Evolutionary conservation across 2,113 vertebrate species (phyloP).

Genomic region (Hippocampus abdominalis): DNA sequence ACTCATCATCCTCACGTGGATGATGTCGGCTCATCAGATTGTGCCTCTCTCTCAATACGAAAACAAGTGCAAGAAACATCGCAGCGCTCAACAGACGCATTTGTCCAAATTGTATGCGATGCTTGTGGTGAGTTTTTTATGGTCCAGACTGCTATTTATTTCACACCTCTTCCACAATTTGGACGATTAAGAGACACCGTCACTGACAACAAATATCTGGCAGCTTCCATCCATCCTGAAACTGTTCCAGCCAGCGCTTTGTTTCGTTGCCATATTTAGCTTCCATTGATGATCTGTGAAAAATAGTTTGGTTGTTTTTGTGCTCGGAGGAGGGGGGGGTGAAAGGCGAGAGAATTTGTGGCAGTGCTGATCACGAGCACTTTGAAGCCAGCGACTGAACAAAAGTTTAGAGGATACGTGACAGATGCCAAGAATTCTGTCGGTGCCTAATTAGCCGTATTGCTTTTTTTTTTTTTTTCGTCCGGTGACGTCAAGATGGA

Average conservation of each 20-base stretch:
- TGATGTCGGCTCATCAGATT: too few species aligned
- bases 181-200: slow-evolving; percentile 12
- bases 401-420: slow-evolving; percentile 38
- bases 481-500: slow-evolving; percentile 9
- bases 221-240: slow-evolving; percentile 17
- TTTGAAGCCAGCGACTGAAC: slow-evolving; percentile 51
- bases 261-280: slow-evolving; percentile 50
- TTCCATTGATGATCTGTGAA: slow-evolving; percentile 42
- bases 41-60: background rate
- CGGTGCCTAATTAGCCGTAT: slow-evolving; percentile 35
- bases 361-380: slow-evolving; percentile 30
- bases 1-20: too few species aligned
- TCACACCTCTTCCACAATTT: slow-evolving; percentile 19
- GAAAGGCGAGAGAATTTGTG: slow-evolving; percentile 11
- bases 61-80: background rate
- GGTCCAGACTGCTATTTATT: slow-evolving; percentile 16
- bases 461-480: background rate
- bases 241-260: slow-evolving; percentile 14
- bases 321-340: background rate
- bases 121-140: background rate
- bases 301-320: slow-evolving; percentile 27
- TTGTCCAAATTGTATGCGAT: background rate
- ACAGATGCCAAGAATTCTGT: slow-evolving; percentile 43
- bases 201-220: slow-evolving; percentile 19
- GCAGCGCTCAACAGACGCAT: background rate